Evolutionary conservation across 2,888 invertebrate genomes (phyloP), one percentile per base, ranked within the genome.

Genomic region (Scrobipalpa atriplicella): DNA sequence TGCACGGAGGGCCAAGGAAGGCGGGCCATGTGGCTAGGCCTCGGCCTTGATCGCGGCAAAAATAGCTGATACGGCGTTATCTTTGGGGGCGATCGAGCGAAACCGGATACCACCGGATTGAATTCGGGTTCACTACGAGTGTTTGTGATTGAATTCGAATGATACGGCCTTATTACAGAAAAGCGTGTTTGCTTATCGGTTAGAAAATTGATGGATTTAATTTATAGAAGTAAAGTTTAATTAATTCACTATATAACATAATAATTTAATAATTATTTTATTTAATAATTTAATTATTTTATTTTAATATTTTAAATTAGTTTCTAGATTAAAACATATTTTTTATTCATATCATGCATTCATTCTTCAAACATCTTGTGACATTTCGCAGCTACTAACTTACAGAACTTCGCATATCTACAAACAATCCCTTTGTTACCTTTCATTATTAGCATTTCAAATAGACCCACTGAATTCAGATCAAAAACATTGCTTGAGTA

Each of bases 1-100:
- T 87, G 77, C 83, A 82, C 79, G 87, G 85, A 87, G 86, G 87
- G 86, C 86, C 84, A 82, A 85, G 78, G 77, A 78, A 80, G 80
- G 82, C 85, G 83, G 75, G 78, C 77, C 66, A 67, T 72, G 72
- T 74, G 75, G 78, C 73, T 78, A 70, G 73, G 69, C 73, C 75
- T 67, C 73, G 73, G 78, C 81, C 83, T 80, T 81, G 83, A 83
- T 84, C 81, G 77, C 76, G 79, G 78, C 75, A 86, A 83, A 88
- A 86, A 88, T 84, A 83, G 84, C 85, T 83, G 84, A 85, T 85
- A 83, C 80, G 72, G 69, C 66, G 80, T 75, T 85, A 88, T 85
- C 86, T 79, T 75, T 76, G 75, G 75, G 74, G 76, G 77, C 85
- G 79, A 87, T 85, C 86, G 77, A 79, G 74, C 77, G 80, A 75